phyloP scores from a whole-genome alignment of 2,113 vertebrate genomes.

The Pygoscelis adeliae region DNA sequence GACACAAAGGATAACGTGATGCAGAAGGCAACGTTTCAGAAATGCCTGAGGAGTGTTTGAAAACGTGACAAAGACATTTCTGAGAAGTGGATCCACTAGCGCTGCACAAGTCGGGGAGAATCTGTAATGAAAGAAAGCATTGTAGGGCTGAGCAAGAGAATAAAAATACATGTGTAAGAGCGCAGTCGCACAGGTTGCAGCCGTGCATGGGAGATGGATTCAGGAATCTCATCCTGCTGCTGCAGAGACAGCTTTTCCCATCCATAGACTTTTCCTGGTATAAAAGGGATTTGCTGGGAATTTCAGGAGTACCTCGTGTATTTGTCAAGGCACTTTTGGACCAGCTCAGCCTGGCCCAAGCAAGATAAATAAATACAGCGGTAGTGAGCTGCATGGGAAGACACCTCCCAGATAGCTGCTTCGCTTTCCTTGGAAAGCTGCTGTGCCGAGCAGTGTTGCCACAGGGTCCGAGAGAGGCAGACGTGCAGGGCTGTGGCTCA shows the following conservation, averaged over 20 bases:
- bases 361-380: neutral
- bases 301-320: neutral
- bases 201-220: neutral
- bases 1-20: neutral
- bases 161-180: fast-evolving
- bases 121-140: no score
- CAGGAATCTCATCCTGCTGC: neutral
- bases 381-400: neutral
- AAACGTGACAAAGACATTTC: neutral
- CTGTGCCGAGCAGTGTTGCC: neutral
- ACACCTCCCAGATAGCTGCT: neutral
- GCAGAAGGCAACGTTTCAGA: neutral
- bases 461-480: neutral
- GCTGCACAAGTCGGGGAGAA: no score
- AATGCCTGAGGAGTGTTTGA: neutral
- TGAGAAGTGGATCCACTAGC: neutral
- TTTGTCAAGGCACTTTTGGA: neutral
- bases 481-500: neutral
- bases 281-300: neutral
- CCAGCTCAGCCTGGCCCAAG: neutral
- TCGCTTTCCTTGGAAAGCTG: neutral
- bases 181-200: fast-evolving
- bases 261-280: neutral
- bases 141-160: neutral
- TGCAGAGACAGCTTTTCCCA: neutral